phyloP scores from a whole-genome alignment of 2,113 vertebrate genomes.

The Malurus cyaneus region DNA sequence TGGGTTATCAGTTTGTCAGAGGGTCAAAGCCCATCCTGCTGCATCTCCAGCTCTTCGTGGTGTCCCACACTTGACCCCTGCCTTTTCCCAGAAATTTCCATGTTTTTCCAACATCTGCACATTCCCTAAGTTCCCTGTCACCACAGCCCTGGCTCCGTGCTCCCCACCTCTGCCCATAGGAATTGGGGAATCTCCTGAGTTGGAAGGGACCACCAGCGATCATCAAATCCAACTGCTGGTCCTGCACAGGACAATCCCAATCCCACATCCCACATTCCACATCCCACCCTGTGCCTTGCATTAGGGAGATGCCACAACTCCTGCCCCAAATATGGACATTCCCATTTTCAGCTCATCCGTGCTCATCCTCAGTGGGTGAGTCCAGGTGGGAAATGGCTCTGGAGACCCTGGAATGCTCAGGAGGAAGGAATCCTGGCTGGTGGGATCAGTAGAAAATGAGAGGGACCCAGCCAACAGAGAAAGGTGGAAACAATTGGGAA shows the following conservation, averaged over 20 bases:
- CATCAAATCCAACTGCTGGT: background rate
- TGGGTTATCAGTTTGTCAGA: background rate
- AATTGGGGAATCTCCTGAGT: background rate
- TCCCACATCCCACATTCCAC: background rate
- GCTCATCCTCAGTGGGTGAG: background rate
- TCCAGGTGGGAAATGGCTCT: background rate
- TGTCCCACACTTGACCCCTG: background rate
- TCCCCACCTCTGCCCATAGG: background rate
- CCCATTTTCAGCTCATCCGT: background rate
- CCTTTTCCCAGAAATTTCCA: rapidly evolving
- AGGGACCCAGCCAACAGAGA: background rate
- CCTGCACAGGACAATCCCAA: background rate
- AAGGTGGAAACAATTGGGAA: background rate
- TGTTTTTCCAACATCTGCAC: background rate
- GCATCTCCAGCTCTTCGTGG: background rate
- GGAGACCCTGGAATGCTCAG: background rate
- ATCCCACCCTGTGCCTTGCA: no score
- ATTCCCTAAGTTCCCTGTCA: background rate
- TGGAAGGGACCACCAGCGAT: background rate
- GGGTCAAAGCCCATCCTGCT: background rate
- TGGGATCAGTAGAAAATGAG: background rate
- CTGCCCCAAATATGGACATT: background rate
- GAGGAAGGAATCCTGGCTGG: background rate
- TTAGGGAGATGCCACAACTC: rapidly evolving
- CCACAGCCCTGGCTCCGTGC: background rate